These are phyloP conservation scores for Ivindomyrus marchei DNA, from an alignment of 2,113 vertebrate genomes.

Conservation along the genomic window DNA sequence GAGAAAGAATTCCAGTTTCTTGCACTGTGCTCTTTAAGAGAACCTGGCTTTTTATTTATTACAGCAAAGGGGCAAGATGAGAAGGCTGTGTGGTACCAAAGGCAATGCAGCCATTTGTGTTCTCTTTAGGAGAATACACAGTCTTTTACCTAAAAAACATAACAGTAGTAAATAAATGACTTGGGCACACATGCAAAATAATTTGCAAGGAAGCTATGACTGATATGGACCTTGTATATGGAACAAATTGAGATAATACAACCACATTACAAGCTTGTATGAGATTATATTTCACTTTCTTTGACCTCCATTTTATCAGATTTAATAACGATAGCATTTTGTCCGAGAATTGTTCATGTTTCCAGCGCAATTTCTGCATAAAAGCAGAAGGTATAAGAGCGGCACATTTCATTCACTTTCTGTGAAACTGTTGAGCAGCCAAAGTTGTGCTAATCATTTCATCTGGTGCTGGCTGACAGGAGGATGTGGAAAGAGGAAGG, in stretches of 20 bases:
- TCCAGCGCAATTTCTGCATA: background rate
- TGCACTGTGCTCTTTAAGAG: background rate
- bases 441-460: background rate
- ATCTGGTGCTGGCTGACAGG: background rate
- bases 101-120: background rate
- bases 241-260: background rate
- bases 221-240: background rate
- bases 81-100: background rate
- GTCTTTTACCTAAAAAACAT: background rate
- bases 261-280: background rate
- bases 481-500: background rate
- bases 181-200: background rate
- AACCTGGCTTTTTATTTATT: background rate
- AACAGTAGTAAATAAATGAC: background rate
- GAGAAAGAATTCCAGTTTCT: background rate
- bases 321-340: background rate
- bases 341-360: background rate
- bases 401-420: background rate
- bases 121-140: background rate
- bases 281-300: background rate
- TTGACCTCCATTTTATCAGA: background rate
- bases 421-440: background rate
- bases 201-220: background rate
- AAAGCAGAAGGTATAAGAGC: background rate
- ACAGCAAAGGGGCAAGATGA: background rate